These are phyloP conservation scores for Neolamprologus caudopunctatus DNA, from an alignment of 2,113 vertebrate genomes.

Conservation along the genomic window DNA sequence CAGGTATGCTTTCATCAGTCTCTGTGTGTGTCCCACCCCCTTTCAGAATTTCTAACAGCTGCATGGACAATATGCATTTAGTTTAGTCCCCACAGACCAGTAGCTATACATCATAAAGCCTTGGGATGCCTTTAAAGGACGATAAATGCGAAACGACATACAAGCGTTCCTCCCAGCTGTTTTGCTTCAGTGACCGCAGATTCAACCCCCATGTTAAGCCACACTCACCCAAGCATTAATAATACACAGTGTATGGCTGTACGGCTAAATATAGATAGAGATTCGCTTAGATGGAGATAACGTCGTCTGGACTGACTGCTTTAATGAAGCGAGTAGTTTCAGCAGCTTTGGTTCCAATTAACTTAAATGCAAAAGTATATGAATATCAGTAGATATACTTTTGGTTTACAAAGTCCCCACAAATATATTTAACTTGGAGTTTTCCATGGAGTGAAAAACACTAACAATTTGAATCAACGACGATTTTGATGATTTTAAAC, in stretches of 20 bases:
- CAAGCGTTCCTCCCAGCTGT: constrained; percentile 3
- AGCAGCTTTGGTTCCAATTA: neutral
- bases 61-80: neutral
- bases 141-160: constrained; percentile 38
- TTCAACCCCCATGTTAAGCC: neutral
- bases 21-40: neutral
- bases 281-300: neutral
- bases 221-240: constrained; percentile 22
- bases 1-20: neutral
- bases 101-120: neutral
- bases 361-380: neutral
- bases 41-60: neutral
- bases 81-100: neutral
- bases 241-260: constrained; percentile 15
- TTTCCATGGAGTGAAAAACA: neutral
- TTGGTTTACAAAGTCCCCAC: neutral
- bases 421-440: neutral
- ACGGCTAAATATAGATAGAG: neutral
- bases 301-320: neutral
- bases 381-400: neutral
- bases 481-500: neutral
- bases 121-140: neutral
- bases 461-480: neutral
- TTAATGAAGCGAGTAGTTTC: neutral
- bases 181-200: constrained; percentile 25